phyloP scores from a whole-genome alignment of 2,888 invertebrate species.

The Ferrisia virgata region DNA sequence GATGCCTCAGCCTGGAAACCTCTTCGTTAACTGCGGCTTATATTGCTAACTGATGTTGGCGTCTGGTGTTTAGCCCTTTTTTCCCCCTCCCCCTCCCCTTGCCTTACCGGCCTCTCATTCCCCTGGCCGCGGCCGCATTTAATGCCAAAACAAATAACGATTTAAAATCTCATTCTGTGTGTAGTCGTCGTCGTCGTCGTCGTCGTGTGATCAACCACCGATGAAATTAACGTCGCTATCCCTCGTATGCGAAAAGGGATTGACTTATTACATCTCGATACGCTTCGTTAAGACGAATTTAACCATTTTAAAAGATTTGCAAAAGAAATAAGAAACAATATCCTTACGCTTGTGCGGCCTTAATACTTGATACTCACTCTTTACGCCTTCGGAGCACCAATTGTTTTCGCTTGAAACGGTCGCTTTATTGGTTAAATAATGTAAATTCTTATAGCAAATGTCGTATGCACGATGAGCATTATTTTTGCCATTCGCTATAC shows the following conservation, averaged over 20 bases:
- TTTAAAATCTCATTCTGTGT: constrained; percentile 41
- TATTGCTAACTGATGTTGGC: constrained; percentile 30
- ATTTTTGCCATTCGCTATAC: too few relatives aligned
- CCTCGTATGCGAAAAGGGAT: background rate
- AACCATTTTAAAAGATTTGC: constrained; percentile 49
- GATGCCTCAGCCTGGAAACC: background rate
- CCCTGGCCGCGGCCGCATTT: background rate
- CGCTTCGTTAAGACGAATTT: constrained; percentile 47
- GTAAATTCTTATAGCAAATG: too few relatives aligned
- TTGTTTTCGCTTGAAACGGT: background rate
- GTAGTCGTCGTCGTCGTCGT: too few relatives aligned
- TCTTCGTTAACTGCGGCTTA: constrained; percentile 23
- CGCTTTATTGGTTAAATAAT: background rate
- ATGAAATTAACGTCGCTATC: constrained; percentile 35
- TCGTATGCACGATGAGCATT: too few relatives aligned
- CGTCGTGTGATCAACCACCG: constrained; percentile 38
- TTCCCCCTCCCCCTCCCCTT: background rate
- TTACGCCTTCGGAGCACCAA: background rate
- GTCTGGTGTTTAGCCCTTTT: constrained; percentile 42
- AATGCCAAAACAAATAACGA: constrained; percentile 38
- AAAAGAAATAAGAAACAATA: background rate
- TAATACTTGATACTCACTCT: too few relatives aligned
- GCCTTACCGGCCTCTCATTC: background rate
- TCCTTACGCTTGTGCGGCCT: too few relatives aligned
- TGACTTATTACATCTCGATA: background rate